These are phyloP conservation scores for Lasioglossum villosulum DNA, from an alignment of 2,888 invertebrate genomes.

Conservation along the genomic window DNA sequence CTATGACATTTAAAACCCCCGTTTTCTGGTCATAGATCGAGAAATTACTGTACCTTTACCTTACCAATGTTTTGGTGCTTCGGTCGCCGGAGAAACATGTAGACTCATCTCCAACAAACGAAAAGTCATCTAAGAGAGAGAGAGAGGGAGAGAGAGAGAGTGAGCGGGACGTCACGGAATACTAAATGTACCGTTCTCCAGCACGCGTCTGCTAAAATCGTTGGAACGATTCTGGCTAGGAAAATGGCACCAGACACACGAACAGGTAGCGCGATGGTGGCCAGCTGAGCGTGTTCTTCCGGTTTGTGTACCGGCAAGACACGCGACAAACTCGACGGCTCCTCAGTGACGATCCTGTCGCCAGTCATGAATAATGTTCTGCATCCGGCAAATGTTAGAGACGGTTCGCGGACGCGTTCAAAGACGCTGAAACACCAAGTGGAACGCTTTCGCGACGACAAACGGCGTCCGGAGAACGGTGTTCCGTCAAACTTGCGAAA, in stretches of 20 bases:
- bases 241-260: conserved; percentile 44
- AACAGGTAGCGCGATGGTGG: conserved; percentile 74
- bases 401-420: conserved; percentile 39
- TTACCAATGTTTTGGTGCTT: too few relatives aligned
- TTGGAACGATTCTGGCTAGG: conserved; percentile 40
- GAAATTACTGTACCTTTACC: too few relatives aligned
- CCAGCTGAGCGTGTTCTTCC: conserved; percentile 81
- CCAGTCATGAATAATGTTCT: conserved; percentile 77
- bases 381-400: conserved; percentile 48
- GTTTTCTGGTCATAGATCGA: too few relatives aligned
- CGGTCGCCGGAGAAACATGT: too few relatives aligned
- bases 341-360: conserved; percentile 76
- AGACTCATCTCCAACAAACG: not conserved
- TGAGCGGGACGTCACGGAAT: not conserved
- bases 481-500: conserved; percentile 23
- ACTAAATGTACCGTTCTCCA: conserved; percentile 44
- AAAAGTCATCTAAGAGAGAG: not conserved
- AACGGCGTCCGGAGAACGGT: conserved; percentile 15
- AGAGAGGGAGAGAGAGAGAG: not conserved
- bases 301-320: conserved; percentile 78
- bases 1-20: too few relatives aligned
- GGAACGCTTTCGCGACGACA: conserved; percentile 19
- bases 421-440: conserved; percentile 31
- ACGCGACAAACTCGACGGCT: conserved; percentile 78
- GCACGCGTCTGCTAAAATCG: conserved; percentile 29